These are phyloP conservation scores for human DNA, from an alignment of 2,113 vertebrate genomes.

Conservation along the genomic window GRCh38 chr1:106453501-106454000, in stretches of 20 bases:
- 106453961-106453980: background rate
- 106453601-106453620: background rate
- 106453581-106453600: background rate
- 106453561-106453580: background rate
- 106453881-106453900: background rate
- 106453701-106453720: background rate
- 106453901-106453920: background rate
- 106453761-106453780: background rate
- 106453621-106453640: background rate
- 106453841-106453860: background rate
- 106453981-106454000: background rate
- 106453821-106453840: background rate
- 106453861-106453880: background rate
- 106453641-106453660: background rate
- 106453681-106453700: background rate
- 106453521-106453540: background rate
- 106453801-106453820: background rate
- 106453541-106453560: background rate
- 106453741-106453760: background rate
- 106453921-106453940: background rate
- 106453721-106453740: background rate
- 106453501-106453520: background rate
- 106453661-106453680: background rate
- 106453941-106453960: background rate
- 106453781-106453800: background rate